Base-by-base conservation (phyloP, 2,888 invertebrate species). In the Torymus auratus region DNA sequence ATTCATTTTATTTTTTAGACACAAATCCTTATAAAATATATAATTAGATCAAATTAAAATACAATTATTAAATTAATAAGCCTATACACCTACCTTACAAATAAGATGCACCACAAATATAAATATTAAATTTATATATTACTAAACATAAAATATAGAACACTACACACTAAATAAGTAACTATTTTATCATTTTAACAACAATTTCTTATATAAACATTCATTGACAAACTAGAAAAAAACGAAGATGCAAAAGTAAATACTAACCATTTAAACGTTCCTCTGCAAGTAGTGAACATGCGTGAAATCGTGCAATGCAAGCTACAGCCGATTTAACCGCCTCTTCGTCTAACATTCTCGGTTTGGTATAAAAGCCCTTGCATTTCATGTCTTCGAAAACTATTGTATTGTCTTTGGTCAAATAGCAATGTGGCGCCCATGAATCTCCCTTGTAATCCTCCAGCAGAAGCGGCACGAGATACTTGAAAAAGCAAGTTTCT, bases 301-400 rank as follows among this genome's bases (percentile, higher is more conserved):
- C 89, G 64, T 90, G 90, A 41, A 89, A 61, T 17, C 86, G 84
- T 2, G 90, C 90, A 4, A 91, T 62, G 0, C 86, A 78, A 1
- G 85, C 80, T 4, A 90, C 80, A 11, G 86, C 88, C 0, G 89
- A 84, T 2, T 82, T 83, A 2, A 87, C 82, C 0, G 86, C 84
- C 13, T 86, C 83, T 75, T 86, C 85, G 1, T 83, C 83, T 0
- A 86, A 72, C 0, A 84, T 52, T 61, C 85, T 87, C 2, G 78
- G 56, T 0, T 84, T 84, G 70, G 85, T 86, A 0, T 83, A 74
- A 67, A 86, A 92, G 5, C 89, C 89, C 64, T 86, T 78, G 3
- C 78, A 72, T 1, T 82, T 77, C 13, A 92, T 86, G 83, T 92
- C 89, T 76, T 92, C 92, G 28, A 92, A 85, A 11, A 92, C 87